Evolutionary conservation across 2,797 vertebrate species (phyloP), one percentile per base, ranked within the genome.

Genomic region (Typhlichthys subterraneus): DNA sequence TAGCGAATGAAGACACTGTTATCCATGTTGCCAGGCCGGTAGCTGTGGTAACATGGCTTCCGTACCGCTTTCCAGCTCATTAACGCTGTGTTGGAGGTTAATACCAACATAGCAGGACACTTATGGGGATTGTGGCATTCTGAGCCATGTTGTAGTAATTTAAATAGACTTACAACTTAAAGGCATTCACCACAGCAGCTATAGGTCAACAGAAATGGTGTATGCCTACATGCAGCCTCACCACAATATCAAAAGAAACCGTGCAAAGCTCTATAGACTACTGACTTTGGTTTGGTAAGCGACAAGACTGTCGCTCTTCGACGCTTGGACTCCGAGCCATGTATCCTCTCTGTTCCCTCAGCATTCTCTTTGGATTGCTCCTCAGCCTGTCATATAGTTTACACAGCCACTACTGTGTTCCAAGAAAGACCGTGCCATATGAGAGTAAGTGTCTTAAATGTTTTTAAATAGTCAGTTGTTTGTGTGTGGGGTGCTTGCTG

Each of bases 361-460:
- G 71, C 67, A 53, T 89, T 63, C 2, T 90, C 70, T 86, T 78
- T 79, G 80, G 79, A 77, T 78, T 88, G 72, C 72, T 90, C 72
- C 75, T 89, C 57, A 77, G 71, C 19, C 67, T 79, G 56, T 76
- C 76, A 6, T 51, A 72, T 7, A 47, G 77, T 66, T 61, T 63
- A 6, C 53, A 53, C 65, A 63, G 55, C 57, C 63, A 45, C 57
- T 79, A 80, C 55, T 83, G 77, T 73, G 46, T 81, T 63, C 92
- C 92, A 33, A 86, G 91, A 51, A 92, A 92, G 85, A 93, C 86
- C 1, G 69, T 94, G 63, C 76, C 72, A 46, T 91, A 82, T 80
- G 77, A 77, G 67, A 85, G 91, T 92, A 82, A 92, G 88, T 83
- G 59, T 9, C 55, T 12, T 19, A 17, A 15, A 17, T 49, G 57